Percentiles rank a stretch among this genome's conserved stretches.
Evolutionary conservation across 2,113 vertebrate genomes (phyloP).

Genomic region (Toxostoma redivivum): DNA sequence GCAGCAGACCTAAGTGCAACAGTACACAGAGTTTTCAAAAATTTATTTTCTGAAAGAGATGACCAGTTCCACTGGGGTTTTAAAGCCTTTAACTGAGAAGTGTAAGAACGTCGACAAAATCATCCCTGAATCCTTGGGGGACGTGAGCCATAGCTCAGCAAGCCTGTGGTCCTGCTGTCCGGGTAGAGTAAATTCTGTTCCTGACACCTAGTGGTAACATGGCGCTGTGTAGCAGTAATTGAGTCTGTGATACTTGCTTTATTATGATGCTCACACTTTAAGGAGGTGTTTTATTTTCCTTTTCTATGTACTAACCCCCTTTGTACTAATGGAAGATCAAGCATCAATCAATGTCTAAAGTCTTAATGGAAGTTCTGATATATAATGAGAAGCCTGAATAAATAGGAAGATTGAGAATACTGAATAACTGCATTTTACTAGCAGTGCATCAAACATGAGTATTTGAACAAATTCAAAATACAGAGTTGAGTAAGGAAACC

Average conservation of each 20-base stretch:
- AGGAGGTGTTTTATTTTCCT: not conserved
- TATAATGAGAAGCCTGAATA: not conserved
- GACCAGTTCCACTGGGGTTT: not conserved
- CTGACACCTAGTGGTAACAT: slow-evolving; percentile 53
- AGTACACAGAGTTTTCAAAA: not conserved
- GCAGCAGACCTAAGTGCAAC: not conserved
- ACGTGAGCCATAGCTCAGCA: accelerated
- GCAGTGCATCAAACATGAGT: not conserved
- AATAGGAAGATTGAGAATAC: not conserved
- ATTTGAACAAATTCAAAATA: not conserved
- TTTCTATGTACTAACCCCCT: not conserved
- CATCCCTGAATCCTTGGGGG: no score
- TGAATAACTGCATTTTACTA: not conserved
- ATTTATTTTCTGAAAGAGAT: not conserved
- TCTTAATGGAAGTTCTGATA: not conserved
- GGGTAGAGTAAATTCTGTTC: not conserved
- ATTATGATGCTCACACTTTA: not conserved
- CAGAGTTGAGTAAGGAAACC: not conserved
- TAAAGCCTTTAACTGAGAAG: not conserved
- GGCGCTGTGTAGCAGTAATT: not conserved
- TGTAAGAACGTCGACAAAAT: not conserved
- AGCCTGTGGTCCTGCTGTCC: not conserved
- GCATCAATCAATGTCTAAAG: not conserved
- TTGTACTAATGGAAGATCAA: not conserved
- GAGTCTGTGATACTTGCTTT: accelerated